Base-by-base conservation (phyloP, 2,797 vertebrate genomes). In the Vultur gryphus region DNA sequence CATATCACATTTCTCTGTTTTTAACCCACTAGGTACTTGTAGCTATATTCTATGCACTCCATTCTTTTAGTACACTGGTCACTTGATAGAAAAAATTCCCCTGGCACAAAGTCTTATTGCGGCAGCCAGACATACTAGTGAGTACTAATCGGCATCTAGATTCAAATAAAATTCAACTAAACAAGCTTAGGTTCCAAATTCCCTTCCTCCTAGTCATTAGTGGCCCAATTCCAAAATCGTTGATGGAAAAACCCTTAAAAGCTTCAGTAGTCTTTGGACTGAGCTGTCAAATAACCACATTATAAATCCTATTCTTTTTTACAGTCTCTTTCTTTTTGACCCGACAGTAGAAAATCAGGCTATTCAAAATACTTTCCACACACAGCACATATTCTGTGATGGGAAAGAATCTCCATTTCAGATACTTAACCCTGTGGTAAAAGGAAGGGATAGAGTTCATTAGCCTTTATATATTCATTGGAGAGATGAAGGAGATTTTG, bases 271-370 rank as follows among this genome's bases (percentile, higher is more conserved):
- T 35, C 75, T 94, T 97, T 93, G 65, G 89, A 75, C 82, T 71
- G 48, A 87, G 55, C 71, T 93, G 84, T 78, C 76, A 87, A 91
- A 89, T 64, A 94, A 91, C 41, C 81, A 85, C 87, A 57, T 94
- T 93, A 89, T 92, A 95, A 96, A 96, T 96, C 57, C 37, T 91
- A 33, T 89, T 89, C n/a, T 37, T 79, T 94, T 90, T 93, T 93
- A 89, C 21, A 55, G 13, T 48, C 43, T 76, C 48, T 87, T 92
- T 87, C 62, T 48, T 95, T 78, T 82, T 76, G 88, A 90, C 33
- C 17, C 24, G 85, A 23, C 14, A 82, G 70, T 77, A 93, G 83
- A 94, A 96, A 95, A 89, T 70, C 46, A 87, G 43, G 7, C 70
- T 84, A 85, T 92, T 84, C 81, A 90, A 93, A 96, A 70, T 44